These are phyloP conservation scores for Orchestes rusci DNA, from an alignment of 2,888 invertebrate species.

Conservation along the genomic window DNA sequence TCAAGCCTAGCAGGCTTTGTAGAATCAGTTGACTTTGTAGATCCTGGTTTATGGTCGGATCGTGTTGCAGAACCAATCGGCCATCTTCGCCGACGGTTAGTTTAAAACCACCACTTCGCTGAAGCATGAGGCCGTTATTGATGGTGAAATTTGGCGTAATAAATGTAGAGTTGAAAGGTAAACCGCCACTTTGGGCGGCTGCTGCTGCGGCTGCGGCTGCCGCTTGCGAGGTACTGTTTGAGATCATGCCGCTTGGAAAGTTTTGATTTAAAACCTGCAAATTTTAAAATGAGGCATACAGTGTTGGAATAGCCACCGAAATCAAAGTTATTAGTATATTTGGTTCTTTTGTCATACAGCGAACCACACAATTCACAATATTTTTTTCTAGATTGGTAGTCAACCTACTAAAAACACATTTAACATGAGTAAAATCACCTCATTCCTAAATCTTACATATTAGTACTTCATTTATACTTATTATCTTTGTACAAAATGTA, in stretches of 20 bases:
- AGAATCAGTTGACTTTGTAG: slow-evolving; percentile 43
- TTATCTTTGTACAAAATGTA: too few species aligned
- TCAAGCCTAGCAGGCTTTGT: slow-evolving; percentile 42
- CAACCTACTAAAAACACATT: too few species aligned
- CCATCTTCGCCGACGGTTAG: slow-evolving; percentile 63
- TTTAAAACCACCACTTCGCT: slow-evolving; percentile 55
- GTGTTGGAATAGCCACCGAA: too few species aligned
- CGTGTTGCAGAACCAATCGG: slow-evolving; percentile 57
- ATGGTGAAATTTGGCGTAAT: slow-evolving; percentile 42
- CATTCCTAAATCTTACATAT: too few species aligned
- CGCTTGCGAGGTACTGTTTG: slow-evolving; percentile 34
- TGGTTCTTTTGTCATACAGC: too few species aligned
- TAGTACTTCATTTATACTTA: too few species aligned
- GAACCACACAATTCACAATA: too few species aligned
- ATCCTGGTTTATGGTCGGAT: slow-evolving; percentile 52
- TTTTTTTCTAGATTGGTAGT: too few species aligned
- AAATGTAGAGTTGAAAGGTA: slow-evolving; percentile 38
- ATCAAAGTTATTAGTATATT: too few species aligned
- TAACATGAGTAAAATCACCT: too few species aligned
- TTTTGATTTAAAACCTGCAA: slow-evolving; percentile 41
- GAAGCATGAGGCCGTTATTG: slow-evolving; percentile 44
- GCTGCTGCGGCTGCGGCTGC: slow-evolving; percentile 21
- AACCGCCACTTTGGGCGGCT: slow-evolving; percentile 28
- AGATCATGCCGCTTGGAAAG: slow-evolving; percentile 40
- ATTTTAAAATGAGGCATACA: too few species aligned